These are phyloP conservation scores for Clepsis dumicolana DNA, from an alignment of 2,888 invertebrate genomes.

Conservation along the genomic window DNA sequence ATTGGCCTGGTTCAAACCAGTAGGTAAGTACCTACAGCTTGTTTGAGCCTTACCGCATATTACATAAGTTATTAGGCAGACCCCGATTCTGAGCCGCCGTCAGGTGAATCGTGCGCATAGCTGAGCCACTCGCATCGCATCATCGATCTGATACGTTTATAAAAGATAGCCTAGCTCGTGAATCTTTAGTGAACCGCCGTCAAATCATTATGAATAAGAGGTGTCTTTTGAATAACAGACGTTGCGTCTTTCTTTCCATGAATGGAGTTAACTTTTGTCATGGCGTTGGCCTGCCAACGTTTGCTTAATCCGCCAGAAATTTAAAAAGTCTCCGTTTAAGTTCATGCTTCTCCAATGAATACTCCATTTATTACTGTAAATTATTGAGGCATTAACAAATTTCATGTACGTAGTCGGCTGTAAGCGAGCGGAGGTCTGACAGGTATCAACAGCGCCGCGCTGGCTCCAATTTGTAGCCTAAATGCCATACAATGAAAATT, in stretches of 20 bases:
- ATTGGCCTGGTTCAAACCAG: conserved; percentile 46
- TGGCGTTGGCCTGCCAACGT: neutral
- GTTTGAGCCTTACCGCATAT: conserved; percentile 55
- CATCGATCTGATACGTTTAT: conserved; percentile 27
- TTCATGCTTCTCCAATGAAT: conserved; percentile 1
- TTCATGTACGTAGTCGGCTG: neutral
- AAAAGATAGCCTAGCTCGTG: conserved; percentile 16
- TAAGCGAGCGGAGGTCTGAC: conserved; percentile 20
- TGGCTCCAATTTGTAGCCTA: conserved; percentile 60
- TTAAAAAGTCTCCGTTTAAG: neutral
- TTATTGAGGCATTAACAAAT: conserved; percentile 37
- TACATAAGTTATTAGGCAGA: conserved; percentile 66
- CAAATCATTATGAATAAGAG: neutral
- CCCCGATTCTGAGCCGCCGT: conserved; percentile 48
- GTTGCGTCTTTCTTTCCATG: neutral
- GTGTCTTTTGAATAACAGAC: neutral
- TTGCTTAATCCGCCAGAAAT: neutral
- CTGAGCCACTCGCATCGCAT: conserved; percentile 51
- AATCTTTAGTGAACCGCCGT: conserved; percentile 1
- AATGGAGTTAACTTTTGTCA: conserved; percentile 12
- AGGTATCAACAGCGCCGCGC: conserved; percentile 59
- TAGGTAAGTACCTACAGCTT: conserved; percentile 32
- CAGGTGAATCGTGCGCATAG: conserved; percentile 54
- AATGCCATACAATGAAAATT: conserved; percentile 50
- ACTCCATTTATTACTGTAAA: conserved; percentile 22